Evolutionary conservation across 2,888 invertebrate species (phyloP), one percentile per base, ranked within the genome.

Genomic region (Coremacera marginata): DNA sequence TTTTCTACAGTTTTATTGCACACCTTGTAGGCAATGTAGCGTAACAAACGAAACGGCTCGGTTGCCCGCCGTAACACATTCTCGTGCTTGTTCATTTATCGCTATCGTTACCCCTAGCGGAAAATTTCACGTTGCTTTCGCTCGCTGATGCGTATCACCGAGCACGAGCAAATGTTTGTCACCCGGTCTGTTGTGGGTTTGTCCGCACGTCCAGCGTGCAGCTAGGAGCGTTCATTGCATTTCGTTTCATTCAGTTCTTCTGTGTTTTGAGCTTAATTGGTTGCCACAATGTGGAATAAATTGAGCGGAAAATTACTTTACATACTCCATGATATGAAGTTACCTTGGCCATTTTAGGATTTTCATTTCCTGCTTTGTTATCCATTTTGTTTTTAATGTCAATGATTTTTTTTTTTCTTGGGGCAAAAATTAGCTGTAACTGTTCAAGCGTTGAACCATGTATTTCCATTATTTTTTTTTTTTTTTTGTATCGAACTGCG

Each of bases 271-370:
- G 86, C 87, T 88, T 87, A 88, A 89, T 87, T 88, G 88, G 87
- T 87, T 84, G 87, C 88, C 89, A 86, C 89, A 89, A 88, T 88
- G 87, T 86, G 86, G 86, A 88, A 86, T 89, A 88, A 89, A 89
- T 89, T 89, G 89, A 89, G 89, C 89, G 85, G 88, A 89, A 89
- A 89, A 89, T 89, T 89, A 89, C 89, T 88, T 87, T 62, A 62
- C 62, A 72, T 71, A 60, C 57, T 14, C 57, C 44, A 14, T 44
- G 44, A 44, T 14, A 44, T 44, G 44, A 44, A 44, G 44, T 14
- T 44, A 44, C 44, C 44, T 44, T 44, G 2, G 44, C 44, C 44
- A 44, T 44, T 44, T 44, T 44, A 44, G 44, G 11, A 44, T 11
- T 44, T 44, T 44, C 44, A 44, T 44, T 44, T 44, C 11, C 44